These are phyloP conservation scores for Pseudocheirus occidentalis DNA, from an alignment of 2,797 vertebrate species.

Conservation along the genomic window DNA sequence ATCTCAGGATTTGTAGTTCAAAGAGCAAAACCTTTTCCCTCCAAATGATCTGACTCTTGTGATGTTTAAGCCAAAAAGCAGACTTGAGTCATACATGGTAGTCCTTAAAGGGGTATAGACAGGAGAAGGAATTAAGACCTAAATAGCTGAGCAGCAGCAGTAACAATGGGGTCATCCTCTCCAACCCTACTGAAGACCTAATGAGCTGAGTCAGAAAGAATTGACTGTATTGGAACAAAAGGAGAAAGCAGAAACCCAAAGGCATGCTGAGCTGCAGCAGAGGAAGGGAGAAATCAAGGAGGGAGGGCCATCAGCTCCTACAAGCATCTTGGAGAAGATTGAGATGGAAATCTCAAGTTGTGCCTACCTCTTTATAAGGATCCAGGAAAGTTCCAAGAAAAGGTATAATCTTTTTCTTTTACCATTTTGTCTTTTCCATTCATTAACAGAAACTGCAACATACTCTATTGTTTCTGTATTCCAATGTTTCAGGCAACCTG, in stretches of 20 bases:
- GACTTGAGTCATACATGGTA: neutral
- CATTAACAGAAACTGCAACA: neutral
- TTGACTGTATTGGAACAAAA: neutral
- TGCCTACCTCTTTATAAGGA: neutral
- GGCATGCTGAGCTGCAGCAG: neutral
- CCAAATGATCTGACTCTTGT: neutral
- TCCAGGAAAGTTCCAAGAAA: neutral
- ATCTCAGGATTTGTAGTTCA: neutral
- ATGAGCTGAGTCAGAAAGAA: neutral
- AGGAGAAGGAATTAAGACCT: neutral
- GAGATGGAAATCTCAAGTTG: neutral
- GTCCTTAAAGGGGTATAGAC: neutral
- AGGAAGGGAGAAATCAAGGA: neutral
- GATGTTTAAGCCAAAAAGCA: neutral
- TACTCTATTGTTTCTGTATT: neutral
- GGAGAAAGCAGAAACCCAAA: neutral
- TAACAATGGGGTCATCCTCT: neutral
- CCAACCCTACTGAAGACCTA: neutral
- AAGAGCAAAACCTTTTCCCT: neutral
- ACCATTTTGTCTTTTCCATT: neutral
- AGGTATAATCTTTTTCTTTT: neutral
- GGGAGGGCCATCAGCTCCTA: neutral
- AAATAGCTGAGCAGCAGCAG: neutral
- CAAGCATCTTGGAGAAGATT: neutral
- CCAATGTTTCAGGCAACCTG: neutral